Conservation (phyloP, 2,797 vertebrate genomes). For the Meda fulgida region DNA sequence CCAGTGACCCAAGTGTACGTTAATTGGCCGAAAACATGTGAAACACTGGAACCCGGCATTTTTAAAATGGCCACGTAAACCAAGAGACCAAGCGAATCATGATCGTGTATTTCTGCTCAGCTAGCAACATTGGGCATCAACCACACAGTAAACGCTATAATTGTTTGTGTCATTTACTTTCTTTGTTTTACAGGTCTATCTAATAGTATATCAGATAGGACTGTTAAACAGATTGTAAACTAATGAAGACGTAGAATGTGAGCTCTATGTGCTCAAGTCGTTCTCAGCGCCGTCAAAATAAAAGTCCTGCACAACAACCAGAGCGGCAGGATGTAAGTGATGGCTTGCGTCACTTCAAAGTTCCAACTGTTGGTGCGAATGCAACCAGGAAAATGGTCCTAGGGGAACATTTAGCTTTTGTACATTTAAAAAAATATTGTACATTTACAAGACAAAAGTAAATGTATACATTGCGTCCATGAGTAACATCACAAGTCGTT, state of each 20-base stretch:
- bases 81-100: too few relatives aligned
- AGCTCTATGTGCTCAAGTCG: background rate
- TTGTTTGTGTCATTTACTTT: too few relatives aligned
- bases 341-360: background rate
- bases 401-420: background rate
- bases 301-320: too few relatives aligned
- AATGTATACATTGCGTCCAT: too few relatives aligned
- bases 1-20: background rate
- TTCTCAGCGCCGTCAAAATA: background rate
- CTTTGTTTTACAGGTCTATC: too few relatives aligned
- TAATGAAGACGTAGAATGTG: background rate
- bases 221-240: background rate
- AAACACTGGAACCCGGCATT: background rate
- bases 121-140: too few relatives aligned
- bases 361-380: background rate
- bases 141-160: too few relatives aligned
- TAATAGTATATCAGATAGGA: too few relatives aligned
- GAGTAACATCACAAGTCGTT: background rate
- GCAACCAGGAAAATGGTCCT: background rate
- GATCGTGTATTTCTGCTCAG: too few relatives aligned
- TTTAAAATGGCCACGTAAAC: background rate
- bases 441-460: background rate
- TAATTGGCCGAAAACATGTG: background rate
- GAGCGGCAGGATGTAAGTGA: background rate
- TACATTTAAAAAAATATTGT: background rate